Conservation (phyloP, 2,113 vertebrate genomes). For the Pardalotus punctatus region DNA sequence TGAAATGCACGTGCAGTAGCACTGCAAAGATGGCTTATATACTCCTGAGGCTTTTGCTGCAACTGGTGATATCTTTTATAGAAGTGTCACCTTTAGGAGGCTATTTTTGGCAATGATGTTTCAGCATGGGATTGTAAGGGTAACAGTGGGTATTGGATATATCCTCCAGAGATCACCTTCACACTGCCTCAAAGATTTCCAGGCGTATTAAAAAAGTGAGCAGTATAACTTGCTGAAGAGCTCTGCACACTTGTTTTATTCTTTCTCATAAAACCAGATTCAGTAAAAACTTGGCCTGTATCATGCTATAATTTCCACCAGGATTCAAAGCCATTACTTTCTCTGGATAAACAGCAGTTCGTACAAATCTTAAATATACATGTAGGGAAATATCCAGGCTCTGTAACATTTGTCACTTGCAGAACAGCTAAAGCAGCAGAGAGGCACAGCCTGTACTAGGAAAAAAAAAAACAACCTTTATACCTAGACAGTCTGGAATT, state of each 20-base stretch:
- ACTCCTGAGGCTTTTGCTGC: background rate
- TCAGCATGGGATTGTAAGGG: constrained; percentile 47
- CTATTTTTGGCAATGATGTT: constrained; percentile 59
- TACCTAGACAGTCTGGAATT: background rate
- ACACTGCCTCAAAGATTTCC: background rate
- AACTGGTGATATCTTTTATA: constrained; percentile 6
- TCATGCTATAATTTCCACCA: background rate
- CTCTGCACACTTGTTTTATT: constrained; percentile 16
- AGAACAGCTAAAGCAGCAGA: background rate
- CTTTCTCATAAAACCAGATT: constrained; percentile 24
- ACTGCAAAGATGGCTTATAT: background rate
- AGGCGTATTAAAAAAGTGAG: background rate
- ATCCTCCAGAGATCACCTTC: constrained; percentile 59
- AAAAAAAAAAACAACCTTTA: background rate
- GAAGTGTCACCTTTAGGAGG: constrained; percentile 52
- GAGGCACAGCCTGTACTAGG: background rate
- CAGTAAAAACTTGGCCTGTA: background rate
- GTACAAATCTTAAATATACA: background rate
- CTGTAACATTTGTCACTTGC: background rate
- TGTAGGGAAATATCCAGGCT: background rate
- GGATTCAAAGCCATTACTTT: background rate
- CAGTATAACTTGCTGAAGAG: background rate
- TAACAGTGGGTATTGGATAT: constrained; percentile 18
- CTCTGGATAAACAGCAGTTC: constrained; percentile 9
- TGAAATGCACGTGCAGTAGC: background rate